Evolutionary conservation across 2,888 invertebrate species (phyloP).

Genomic region (Isotomurus palustris): DNA sequence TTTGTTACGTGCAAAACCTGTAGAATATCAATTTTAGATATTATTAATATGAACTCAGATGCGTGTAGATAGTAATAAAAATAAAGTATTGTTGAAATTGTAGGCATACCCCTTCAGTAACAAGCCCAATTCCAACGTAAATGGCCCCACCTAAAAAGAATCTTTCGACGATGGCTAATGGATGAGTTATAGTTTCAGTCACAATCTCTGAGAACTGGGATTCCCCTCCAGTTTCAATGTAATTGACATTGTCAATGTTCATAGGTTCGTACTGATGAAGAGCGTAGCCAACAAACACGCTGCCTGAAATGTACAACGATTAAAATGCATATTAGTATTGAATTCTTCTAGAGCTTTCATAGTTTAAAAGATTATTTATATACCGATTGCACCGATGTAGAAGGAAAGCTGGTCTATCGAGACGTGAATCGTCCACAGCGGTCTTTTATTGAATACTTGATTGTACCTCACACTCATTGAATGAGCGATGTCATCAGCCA

Average conservation of each 20-base stretch:
- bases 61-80: neutral
- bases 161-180: neutral
- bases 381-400: constrained; percentile 17
- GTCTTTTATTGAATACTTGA: neutral
- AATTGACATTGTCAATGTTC: constrained; percentile 7
- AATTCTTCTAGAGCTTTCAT: neutral
- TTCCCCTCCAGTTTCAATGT: neutral
- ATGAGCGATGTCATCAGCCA: neutral
- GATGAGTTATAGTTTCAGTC: neutral
- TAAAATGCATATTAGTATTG: neutral
- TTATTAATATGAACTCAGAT: neutral
- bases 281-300: neutral
- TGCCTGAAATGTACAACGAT: neutral
- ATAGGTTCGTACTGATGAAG: constrained; percentile 1
- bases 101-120: constrained; percentile 1
- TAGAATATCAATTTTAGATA: neutral
- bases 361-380: neutral
- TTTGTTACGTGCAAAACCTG: neutral
- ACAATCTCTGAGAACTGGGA: neutral
- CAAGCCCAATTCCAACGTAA: constrained; percentile 8
- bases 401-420: constrained; percentile 11
- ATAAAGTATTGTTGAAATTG: neutral
- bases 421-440: neutral
- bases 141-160: constrained; percentile 12
- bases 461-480: neutral